Evolutionary conservation across 2,888 invertebrate genomes (phyloP).

Genomic region (Drosophila mercatorum): DNA sequence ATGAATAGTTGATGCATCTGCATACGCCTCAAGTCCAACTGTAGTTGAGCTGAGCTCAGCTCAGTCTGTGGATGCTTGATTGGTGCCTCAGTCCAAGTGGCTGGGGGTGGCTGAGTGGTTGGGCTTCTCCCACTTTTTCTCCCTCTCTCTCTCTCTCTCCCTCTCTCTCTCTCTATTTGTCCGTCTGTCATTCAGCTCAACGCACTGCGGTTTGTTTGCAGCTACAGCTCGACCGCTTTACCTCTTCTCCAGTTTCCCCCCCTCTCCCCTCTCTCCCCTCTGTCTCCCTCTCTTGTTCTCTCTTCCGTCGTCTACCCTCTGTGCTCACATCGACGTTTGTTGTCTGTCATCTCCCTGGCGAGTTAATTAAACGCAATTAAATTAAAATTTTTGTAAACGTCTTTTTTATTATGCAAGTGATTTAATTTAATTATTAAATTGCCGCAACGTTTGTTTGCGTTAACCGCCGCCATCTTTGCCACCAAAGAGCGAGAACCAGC

Average conservation of each 20-base stretch:
- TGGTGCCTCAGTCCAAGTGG: slow-evolving; percentile 17
- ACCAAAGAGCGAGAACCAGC: slow-evolving; percentile 15
- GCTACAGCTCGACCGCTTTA: slow-evolving; percentile 8
- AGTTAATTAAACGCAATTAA: slow-evolving; percentile 84
- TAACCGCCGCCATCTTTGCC: slow-evolving; percentile 30
- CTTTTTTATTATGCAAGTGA: slow-evolving; percentile 81
- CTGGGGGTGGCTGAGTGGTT: not conserved
- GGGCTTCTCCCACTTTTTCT: not conserved
- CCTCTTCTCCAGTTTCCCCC: slow-evolving; percentile 3
- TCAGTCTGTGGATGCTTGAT: slow-evolving; percentile 29
- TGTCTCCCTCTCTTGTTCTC: not conserved
- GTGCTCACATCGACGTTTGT: slow-evolving; percentile 30
- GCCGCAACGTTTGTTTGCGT: slow-evolving; percentile 69
- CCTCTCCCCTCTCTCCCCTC: not conserved
- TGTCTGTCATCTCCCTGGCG: slow-evolving; percentile 79
- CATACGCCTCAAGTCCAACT: slow-evolving; percentile 52
- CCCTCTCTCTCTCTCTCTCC: not conserved
- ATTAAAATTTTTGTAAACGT: slow-evolving; percentile 79
- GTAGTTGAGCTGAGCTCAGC: slow-evolving; percentile 5
- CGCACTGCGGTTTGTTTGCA: slow-evolving; percentile 51
- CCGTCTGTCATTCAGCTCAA: slow-evolving; percentile 19
- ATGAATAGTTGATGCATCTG: slow-evolving; percentile 42
- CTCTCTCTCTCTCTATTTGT: not conserved
- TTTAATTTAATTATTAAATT: slow-evolving; percentile 79
- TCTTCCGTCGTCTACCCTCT: not conserved